phyloP scores from a whole-genome alignment of 2,797 vertebrate genomes.

The Tamandua tetradactyla region DNA sequence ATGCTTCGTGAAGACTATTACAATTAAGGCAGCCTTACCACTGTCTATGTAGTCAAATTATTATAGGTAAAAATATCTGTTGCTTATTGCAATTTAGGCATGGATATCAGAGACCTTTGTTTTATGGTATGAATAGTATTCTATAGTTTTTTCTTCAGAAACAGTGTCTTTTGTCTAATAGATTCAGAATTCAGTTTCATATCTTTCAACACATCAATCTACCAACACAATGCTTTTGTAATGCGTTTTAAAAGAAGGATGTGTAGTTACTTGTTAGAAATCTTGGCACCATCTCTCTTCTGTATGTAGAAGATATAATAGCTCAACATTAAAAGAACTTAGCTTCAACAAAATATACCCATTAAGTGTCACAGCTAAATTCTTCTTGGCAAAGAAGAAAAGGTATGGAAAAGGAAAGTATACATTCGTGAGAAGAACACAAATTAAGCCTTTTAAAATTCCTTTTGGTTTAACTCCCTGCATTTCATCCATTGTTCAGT shows the following conservation, averaged over 20 bases:
- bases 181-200: conserved; percentile 69
- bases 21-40: conserved; percentile 54
- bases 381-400: conserved; percentile 43
- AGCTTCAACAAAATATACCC: conserved; percentile 70
- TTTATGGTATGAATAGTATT: conserved; percentile 62
- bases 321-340: conserved; percentile 67
- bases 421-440: conserved; percentile 47
- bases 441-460: conserved; percentile 69
- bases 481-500: conserved; percentile 37
- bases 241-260: conserved; percentile 66
- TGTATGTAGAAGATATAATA: conserved; percentile 65
- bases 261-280: conserved; percentile 65
- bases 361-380: conserved; percentile 68
- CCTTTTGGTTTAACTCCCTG: conserved; percentile 59
- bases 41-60: conserved; percentile 44
- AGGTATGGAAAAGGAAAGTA: neutral
- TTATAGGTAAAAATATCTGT: conserved; percentile 10
- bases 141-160: conserved; percentile 47
- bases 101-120: conserved; percentile 59
- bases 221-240: conserved; percentile 69
- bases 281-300: conserved; percentile 52
- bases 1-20: conserved; percentile 57
- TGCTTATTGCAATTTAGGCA: conserved; percentile 69
- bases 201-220: conserved; percentile 71
- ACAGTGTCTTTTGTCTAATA: conserved; percentile 8